These are phyloP conservation scores for Torymus auratus DNA, from an alignment of 2,888 invertebrate genomes.

Conservation along the genomic window DNA sequence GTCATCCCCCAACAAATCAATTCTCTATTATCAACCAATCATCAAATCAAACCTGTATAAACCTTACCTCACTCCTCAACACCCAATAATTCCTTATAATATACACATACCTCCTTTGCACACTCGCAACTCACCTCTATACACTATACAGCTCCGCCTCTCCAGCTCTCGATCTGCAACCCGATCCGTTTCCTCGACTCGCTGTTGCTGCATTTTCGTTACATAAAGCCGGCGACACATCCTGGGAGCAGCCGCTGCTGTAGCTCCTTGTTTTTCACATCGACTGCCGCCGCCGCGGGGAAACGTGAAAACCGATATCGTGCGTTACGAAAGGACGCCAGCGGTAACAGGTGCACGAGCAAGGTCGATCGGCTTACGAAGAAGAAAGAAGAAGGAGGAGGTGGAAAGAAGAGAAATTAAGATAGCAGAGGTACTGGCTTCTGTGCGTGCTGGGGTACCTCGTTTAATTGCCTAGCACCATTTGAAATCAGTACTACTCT, in stretches of 20 bases:
- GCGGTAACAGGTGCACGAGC: not conserved
- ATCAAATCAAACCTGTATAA: no score
- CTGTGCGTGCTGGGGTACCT: conserved; percentile 75
- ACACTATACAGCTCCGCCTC: not conserved
- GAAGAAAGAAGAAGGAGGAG: no score
- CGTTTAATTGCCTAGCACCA: conserved; percentile 75
- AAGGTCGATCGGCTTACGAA: conserved; percentile 20
- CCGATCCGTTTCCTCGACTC: conserved; percentile 43
- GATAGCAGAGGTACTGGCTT: conserved; percentile 76
- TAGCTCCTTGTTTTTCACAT: conserved; percentile 12
- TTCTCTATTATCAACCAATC: no score
- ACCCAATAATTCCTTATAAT: no score
- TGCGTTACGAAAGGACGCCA: conserved; percentile 21
- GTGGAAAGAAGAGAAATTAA: conserved; percentile 58
- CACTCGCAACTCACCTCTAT: no score
- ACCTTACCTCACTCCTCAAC: no score
- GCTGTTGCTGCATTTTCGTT: conserved; percentile 39
- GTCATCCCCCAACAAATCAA: no score
- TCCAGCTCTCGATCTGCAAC: conserved; percentile 11
- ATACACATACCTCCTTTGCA: no score
- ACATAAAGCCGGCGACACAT: conserved; percentile 33
- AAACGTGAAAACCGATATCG: conserved; percentile 55
- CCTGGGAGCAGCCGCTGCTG: conserved; percentile 12
- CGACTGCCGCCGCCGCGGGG: not conserved
- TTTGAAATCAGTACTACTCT: conserved; percentile 77